A percentile compares a stretch with the other conserved stretches of the same genome.
phyloP scores from a whole-genome alignment of 2,888 invertebrate genomes.

The Drosophila setosimentum region DNA sequence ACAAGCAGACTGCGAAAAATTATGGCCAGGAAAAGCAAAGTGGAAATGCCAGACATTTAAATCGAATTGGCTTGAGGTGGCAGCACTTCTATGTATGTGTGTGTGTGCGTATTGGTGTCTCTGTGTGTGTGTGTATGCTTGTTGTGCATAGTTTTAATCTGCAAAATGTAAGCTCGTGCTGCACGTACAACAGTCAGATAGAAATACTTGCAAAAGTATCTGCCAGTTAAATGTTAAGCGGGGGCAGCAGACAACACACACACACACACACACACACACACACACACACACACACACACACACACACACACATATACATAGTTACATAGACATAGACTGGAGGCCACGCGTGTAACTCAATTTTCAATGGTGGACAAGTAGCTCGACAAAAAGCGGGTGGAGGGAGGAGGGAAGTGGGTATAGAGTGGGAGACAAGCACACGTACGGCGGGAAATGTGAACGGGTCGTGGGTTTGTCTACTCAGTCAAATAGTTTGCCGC shows the following conservation, averaged over 20 bases:
- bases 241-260: conserved; percentile 45
- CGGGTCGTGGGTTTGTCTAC: conserved; percentile 75
- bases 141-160: conserved; percentile 66
- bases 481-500: conserved; percentile 80
- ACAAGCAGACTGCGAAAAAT: conserved; percentile 48
- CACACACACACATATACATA: conserved; percentile 11
- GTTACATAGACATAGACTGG: conserved; percentile 25
- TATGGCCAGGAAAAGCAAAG: conserved; percentile 78
- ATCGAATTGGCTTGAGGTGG: conserved; percentile 79
- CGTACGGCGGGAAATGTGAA: conserved; percentile 39
- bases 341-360: conserved; percentile 79
- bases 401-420: conserved; percentile 14
- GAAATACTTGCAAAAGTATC: conserved; percentile 71
- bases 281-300: neutral
- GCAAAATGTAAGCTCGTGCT: conserved; percentile 71
- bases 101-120: conserved; percentile 6
- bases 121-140: neutral
- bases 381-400: conserved; percentile 6
- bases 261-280: neutral
- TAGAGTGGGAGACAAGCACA: conserved; percentile 30
- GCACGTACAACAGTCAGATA: conserved; percentile 69
- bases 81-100: conserved; percentile 5
- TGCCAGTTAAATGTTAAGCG: conserved; percentile 64
- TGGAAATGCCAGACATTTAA: conserved; percentile 79
- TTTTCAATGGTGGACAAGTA: conserved; percentile 76